Evolutionary conservation across 2,113 vertebrate genomes (phyloP).

Genomic region (Psettodes erumei): DNA sequence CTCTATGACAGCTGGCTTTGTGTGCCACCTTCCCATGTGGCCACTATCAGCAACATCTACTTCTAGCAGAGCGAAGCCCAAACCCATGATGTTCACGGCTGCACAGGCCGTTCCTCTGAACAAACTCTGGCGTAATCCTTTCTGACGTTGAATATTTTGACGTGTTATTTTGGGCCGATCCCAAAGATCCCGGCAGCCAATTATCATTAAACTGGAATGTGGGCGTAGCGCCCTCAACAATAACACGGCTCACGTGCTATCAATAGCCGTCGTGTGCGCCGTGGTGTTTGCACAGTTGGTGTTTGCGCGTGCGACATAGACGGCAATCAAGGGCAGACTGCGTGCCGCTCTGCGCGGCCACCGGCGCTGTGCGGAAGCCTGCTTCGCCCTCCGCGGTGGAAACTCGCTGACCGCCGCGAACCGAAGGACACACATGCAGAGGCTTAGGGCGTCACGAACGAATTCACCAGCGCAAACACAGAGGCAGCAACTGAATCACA

Average conservation of each 20-base stretch:
- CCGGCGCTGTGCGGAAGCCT: background rate
- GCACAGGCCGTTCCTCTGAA: background rate
- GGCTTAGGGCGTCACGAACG: background rate
- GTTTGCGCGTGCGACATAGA: conserved; percentile 70
- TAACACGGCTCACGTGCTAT: conserved; percentile 57
- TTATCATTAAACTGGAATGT: conserved; percentile 61
- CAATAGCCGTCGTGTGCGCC: conserved; percentile 31
- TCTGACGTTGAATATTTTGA: background rate
- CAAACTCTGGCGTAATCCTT: background rate
- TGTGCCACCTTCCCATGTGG: background rate
- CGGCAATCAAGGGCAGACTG: conserved; percentile 53
- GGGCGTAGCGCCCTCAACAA: conserved; percentile 38
- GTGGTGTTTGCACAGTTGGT: conserved; percentile 79
- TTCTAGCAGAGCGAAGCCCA: background rate
- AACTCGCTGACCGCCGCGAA: conserved; percentile 30
- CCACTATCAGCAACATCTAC: background rate
- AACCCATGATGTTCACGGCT: background rate
- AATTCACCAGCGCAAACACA: conserved; percentile 4
- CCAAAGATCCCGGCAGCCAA: conserved; percentile 15
- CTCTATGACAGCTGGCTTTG: background rate
- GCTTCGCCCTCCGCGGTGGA: conserved; percentile 9
- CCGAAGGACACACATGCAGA: conserved; percentile 28
- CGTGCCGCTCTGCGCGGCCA: background rate
- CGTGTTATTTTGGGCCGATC: conserved; percentile 35
- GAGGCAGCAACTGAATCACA: background rate